Percentiles rank a stretch among this genome's conserved stretches.
Evolutionary conservation across 2,888 invertebrate genomes (phyloP).

Genomic region (Cordylochernes scorpioides): DNA sequence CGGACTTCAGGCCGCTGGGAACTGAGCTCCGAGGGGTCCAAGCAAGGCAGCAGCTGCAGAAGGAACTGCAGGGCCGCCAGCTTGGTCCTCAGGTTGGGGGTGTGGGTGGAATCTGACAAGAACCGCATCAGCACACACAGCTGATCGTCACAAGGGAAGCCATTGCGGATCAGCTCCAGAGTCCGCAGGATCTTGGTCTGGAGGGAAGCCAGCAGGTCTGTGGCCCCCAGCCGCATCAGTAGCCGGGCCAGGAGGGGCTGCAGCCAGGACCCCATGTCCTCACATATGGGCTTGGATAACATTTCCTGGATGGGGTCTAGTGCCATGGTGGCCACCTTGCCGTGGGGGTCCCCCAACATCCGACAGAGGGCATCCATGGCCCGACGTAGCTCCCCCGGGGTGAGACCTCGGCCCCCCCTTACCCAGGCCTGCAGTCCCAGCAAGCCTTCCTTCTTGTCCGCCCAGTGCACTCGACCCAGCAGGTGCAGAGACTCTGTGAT

Average conservation of each 20-base stretch:
- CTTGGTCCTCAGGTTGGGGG: slow-evolving; percentile 45
- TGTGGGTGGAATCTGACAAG: slow-evolving; percentile 69
- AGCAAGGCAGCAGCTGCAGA: slow-evolving; percentile 21
- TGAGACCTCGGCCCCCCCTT: slow-evolving; percentile 31
- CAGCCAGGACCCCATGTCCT: too few relatives aligned
- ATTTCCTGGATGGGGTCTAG: too few relatives aligned
- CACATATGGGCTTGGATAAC: too few relatives aligned
- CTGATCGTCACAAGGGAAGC: slow-evolving; percentile 29
- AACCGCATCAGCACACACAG: slow-evolving; percentile 37
- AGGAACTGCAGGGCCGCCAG: slow-evolving; percentile 27
- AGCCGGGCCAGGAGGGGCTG: slow-evolving; percentile 62
- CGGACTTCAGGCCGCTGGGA: slow-evolving; percentile 33
- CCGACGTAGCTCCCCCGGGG: slow-evolving; percentile 42
- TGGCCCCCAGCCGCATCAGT: slow-evolving; percentile 58
- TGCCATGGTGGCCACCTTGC: too few relatives aligned
- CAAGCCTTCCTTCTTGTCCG: slow-evolving; percentile 79
- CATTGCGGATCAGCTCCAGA: slow-evolving; percentile 19
- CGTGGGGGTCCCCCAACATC: slow-evolving; percentile 90
- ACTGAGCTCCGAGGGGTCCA: slow-evolving; percentile 22
- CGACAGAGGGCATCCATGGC: slow-evolving; percentile 79
- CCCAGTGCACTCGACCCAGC: slow-evolving; percentile 71
- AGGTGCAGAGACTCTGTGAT: slow-evolving; percentile 57
- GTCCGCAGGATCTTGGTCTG: slow-evolving; percentile 68
- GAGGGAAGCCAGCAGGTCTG: slow-evolving; percentile 64
- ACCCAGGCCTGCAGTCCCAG: slow-evolving; percentile 21